Evolutionary conservation across 2,888 invertebrate genomes (phyloP).

Genomic region (Autographa gamma): DNA sequence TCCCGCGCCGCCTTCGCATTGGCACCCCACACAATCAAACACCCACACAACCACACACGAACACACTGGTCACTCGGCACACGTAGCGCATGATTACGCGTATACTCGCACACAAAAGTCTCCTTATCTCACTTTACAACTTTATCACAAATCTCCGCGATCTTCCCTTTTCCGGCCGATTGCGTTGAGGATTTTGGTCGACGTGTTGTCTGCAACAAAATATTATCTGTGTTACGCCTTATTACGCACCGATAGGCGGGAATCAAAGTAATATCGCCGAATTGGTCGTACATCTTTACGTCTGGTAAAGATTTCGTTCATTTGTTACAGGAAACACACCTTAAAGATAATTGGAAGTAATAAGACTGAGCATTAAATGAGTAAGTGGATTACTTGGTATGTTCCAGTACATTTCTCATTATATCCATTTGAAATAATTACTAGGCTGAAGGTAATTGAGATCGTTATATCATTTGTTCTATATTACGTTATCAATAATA

Average conservation of each 20-base stretch:
- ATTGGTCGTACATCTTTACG: conserved; percentile 49
- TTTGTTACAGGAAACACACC: conserved; percentile 35
- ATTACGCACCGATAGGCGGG: conserved; percentile 42
- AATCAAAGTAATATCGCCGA: conserved; percentile 52
- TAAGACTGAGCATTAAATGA: conserved; percentile 45
- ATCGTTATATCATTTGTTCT: neutral
- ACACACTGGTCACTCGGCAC: conserved; percentile 56
- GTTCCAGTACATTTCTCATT: conserved; percentile 3
- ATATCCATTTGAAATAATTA: conserved; percentile 5
- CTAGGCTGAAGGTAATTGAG: neutral
- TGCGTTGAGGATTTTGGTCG: conserved; percentile 66
- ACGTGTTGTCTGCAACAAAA: conserved; percentile 79
- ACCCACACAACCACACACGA: conserved; percentile 61
- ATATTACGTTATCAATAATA: neutral
- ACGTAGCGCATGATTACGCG: conserved; percentile 74
- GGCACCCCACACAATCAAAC: conserved; percentile 62
- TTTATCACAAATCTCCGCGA: conserved; percentile 73
- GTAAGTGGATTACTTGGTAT: conserved; percentile 24
- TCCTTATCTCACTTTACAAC: conserved; percentile 78
- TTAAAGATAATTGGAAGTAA: conserved; percentile 39
- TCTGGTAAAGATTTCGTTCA: conserved; percentile 39
- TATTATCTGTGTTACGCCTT: conserved; percentile 56
- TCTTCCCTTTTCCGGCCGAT: conserved; percentile 73
- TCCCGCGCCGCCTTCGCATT: conserved; percentile 81
- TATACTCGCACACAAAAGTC: conserved; percentile 60